These are phyloP conservation scores for Cyanocitta stelleri DNA, from an alignment of 2,113 vertebrate genomes.

Conservation along the genomic window DNA sequence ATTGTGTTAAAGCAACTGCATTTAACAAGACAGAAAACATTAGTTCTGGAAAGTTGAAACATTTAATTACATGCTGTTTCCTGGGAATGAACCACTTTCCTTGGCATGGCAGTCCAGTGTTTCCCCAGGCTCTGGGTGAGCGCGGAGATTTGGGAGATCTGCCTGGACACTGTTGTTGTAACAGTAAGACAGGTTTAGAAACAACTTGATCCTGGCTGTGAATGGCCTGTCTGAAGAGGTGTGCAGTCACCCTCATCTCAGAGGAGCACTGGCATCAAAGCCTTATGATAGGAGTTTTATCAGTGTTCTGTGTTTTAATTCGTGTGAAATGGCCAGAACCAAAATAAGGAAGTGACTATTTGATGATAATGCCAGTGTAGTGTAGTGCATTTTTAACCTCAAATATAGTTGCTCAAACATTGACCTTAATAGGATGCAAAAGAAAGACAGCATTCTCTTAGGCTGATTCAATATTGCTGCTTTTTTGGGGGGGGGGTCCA, in stretches of 20 bases:
- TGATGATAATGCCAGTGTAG: neutral
- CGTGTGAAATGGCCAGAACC: neutral
- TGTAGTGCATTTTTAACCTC: neutral
- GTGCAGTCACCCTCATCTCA: neutral
- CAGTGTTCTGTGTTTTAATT: neutral
- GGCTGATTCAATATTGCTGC: conserved; percentile 3
- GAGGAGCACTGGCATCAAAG: neutral
- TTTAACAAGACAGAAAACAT: conserved; percentile 61
- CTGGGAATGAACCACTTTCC: neutral
- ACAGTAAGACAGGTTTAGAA: neutral
- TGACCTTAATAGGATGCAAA: neutral
- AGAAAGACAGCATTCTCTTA: conserved; percentile 1
- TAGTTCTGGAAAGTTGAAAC: conserved; percentile 17
- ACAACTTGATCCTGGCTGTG: neutral
- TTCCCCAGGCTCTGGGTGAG: neutral
- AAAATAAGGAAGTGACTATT: neutral
- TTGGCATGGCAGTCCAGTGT: accelerated
- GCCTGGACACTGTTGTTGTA: neutral
- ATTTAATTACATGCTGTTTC: neutral
- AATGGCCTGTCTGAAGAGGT: neutral
- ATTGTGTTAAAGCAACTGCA: conserved; percentile 44
- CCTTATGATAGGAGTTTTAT: neutral
- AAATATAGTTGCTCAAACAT: neutral
- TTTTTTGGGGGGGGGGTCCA: neutral
- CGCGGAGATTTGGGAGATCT: neutral